Conservation (phyloP, 2,113 vertebrate species). For the Sardina pilchardus region DNA sequence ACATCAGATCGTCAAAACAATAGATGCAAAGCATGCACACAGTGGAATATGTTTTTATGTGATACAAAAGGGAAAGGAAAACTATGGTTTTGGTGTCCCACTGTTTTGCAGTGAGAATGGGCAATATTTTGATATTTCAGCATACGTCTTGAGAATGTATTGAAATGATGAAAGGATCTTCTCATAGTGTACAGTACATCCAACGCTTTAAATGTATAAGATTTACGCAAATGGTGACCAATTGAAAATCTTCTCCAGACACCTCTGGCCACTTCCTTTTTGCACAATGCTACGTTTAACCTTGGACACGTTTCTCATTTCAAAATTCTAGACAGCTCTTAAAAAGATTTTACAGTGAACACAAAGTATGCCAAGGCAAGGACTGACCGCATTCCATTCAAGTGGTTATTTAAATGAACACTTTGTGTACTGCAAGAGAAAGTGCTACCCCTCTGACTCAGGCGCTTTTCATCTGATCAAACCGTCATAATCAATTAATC, state of each 20-base stretch:
- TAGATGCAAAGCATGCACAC: background rate
- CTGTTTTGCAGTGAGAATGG: background rate
- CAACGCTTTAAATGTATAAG: background rate
- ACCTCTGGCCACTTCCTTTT: background rate
- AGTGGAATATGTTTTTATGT: background rate
- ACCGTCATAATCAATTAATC: slow-evolving; percentile 6
- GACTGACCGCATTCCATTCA: too few species aligned
- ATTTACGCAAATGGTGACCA: background rate
- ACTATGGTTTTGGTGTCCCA: background rate
- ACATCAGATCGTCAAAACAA: background rate
- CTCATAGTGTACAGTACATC: background rate
- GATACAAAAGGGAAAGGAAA: background rate
- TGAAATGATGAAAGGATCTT: background rate
- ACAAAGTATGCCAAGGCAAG: background rate
- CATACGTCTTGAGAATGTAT: background rate
- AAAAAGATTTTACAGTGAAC: background rate
- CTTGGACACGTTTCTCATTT: background rate
- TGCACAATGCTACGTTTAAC: background rate
- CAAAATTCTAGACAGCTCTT: background rate
- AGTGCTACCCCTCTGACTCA: background rate
- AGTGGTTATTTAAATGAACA: background rate
- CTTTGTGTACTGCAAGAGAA: background rate
- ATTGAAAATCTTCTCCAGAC: background rate
- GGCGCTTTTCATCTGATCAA: background rate
- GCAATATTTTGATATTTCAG: background rate